A percentile compares a stretch with the other conserved stretches of the same genome.
Evolutionary conservation across 2,113 vertebrate genomes (phyloP).

Genomic region (Cyphomyrus discorhynchus): DNA sequence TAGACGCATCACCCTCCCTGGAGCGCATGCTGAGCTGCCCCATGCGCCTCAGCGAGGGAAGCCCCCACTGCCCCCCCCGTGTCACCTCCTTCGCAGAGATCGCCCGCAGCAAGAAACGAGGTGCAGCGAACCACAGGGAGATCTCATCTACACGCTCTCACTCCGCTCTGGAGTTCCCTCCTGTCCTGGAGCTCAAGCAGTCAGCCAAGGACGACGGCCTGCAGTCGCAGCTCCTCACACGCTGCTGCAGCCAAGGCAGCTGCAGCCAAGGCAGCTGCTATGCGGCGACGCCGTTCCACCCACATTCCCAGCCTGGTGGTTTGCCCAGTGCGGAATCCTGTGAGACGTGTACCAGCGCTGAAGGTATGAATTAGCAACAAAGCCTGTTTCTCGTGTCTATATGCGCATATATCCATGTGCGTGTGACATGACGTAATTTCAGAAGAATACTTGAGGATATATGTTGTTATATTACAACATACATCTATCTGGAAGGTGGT

Average conservation of each 20-base stretch:
- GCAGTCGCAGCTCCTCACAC: constrained; percentile 60
- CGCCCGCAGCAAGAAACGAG: constrained; percentile 75
- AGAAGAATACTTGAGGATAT: too few species aligned
- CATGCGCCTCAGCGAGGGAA: constrained; percentile 76
- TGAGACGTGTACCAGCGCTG: constrained; percentile 45
- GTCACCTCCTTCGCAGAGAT: constrained; percentile 95
- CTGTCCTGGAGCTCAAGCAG: constrained; percentile 60
- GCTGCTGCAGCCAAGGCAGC: constrained; percentile 64
- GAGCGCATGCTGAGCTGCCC: constrained; percentile 96
- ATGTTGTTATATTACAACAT: too few species aligned
- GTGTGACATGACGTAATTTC: too few species aligned
- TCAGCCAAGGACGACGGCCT: constrained; percentile 57
- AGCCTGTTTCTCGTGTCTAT: neutral
- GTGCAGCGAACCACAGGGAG: constrained; percentile 41
- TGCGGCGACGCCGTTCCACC: neutral
- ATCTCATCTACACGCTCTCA: constrained; percentile 59
- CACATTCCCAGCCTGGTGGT: neutral
- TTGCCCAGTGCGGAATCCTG: constrained; percentile 11
- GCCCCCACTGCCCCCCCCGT: constrained; percentile 49
- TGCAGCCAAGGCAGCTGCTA: constrained; percentile 62
- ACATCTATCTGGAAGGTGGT: too few species aligned
- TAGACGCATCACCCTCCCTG: constrained; percentile 77
- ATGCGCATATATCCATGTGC: neutral
- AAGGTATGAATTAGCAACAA: constrained; percentile 45
- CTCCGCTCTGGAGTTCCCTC: constrained; percentile 78